These are phyloP conservation scores for Diabrotica undecimpunctata DNA, from an alignment of 1,140 invertebrate genomes.

Conservation along the genomic window DNA sequence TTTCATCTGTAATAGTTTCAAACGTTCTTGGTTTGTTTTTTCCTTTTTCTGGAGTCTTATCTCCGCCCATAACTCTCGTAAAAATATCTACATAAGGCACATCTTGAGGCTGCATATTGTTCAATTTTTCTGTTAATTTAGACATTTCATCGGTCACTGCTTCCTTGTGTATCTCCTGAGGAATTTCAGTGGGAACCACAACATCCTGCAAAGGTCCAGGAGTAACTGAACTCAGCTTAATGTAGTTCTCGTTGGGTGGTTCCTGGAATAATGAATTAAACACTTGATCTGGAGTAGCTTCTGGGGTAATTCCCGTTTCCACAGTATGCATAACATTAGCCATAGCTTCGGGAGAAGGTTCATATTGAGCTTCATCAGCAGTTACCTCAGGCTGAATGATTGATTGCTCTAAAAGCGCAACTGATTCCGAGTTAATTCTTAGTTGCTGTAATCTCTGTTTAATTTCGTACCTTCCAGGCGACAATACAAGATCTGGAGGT, in stretches of 20 bases:
- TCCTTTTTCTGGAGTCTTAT: slow-evolving; percentile 17
- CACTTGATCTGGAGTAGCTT: slow-evolving; percentile 31
- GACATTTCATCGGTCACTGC: slow-evolving; percentile 23
- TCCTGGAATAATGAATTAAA: slow-evolving; percentile 38
- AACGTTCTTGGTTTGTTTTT: slow-evolving; percentile 22
- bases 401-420: slow-evolving; percentile 30
- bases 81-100: slow-evolving; percentile 28
- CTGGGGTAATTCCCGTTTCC: slow-evolving; percentile 33
- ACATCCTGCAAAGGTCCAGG: slow-evolving; percentile 40
- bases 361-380: slow-evolving; percentile 30
- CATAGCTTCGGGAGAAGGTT: slow-evolving; percentile 36
- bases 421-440: slow-evolving; percentile 29
- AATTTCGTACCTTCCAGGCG: slow-evolving; percentile 24
- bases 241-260: slow-evolving; percentile 21
- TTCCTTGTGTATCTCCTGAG: slow-evolving; percentile 30
- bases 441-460: slow-evolving; percentile 32
- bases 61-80: slow-evolving; percentile 21
- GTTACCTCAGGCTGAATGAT: slow-evolving; percentile 28
- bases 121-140: slow-evolving; percentile 25
- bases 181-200: slow-evolving; percentile 33
- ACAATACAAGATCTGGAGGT: slow-evolving; percentile 28
- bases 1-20: slow-evolving; percentile 29
- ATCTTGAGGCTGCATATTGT: slow-evolving; percentile 25
- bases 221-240: slow-evolving; percentile 33
- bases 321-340: slow-evolving; percentile 36